Conservation (phyloP, 2,888 invertebrate genomes). For the Pollenia angustigena region DNA sequence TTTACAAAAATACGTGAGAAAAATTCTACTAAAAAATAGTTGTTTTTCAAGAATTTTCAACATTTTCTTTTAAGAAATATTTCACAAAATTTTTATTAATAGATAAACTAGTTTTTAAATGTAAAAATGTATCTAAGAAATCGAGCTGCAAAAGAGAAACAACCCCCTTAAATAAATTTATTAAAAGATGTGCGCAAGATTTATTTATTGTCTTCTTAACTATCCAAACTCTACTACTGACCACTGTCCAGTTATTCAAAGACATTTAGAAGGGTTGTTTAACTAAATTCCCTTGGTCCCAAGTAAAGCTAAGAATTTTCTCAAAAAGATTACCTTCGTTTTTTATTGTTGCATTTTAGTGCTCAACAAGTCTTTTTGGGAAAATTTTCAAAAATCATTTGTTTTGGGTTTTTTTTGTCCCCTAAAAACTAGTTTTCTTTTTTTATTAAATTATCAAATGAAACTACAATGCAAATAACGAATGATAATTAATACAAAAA, state of each 20-base stretch:
- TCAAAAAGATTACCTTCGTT: background rate
- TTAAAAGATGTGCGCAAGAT: conserved; percentile 52
- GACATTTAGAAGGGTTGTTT: conserved; percentile 12
- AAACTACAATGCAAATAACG: background rate
- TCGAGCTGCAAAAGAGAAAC: conserved; percentile 15
- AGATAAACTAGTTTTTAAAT: conserved; percentile 48
- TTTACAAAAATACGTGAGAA: conserved; percentile 26
- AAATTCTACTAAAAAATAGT: background rate
- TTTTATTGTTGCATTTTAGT: background rate
- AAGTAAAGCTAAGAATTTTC: background rate
- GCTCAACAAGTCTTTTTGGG: conserved; percentile 47
- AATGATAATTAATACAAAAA: background rate
- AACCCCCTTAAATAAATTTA: conserved; percentile 34
- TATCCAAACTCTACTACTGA: conserved; percentile 29
- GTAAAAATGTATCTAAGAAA: conserved; percentile 37
- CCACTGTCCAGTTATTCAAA: conserved; percentile 47
- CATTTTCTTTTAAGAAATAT: conserved; percentile 14
- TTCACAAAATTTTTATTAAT: background rate
- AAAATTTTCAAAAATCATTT: conserved; percentile 5
- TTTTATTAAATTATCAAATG: no score
- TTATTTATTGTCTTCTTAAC: conserved; percentile 28
- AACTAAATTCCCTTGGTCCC: background rate
- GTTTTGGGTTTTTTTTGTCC: background rate
- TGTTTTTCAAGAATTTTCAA: conserved; percentile 15
- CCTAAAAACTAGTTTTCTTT: background rate